These are phyloP conservation scores for Gobiocypris rarus DNA, from an alignment of 2,113 vertebrate species.

Conservation along the genomic window DNA sequence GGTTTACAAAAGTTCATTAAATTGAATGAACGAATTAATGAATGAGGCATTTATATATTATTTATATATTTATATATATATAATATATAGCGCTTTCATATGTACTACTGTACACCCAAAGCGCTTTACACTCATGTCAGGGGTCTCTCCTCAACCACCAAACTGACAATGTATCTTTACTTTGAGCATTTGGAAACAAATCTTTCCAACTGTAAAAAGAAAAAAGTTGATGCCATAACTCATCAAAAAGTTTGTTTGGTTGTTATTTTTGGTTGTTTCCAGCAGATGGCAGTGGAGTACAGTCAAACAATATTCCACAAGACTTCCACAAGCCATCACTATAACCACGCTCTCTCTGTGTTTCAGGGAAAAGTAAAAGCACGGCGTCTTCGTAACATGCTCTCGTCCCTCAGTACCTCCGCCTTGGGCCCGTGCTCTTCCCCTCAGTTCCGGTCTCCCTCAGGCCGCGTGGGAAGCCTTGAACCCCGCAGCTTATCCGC, in stretches of 20 bases:
- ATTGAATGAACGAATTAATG: no score
- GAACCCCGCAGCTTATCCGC: constrained; percentile 71
- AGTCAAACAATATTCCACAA: neutral
- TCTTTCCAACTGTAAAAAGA: no score
- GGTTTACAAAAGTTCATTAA: neutral
- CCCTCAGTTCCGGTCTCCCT: constrained; percentile 77
- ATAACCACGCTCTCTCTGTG: neutral
- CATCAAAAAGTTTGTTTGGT: neutral
- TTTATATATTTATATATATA: no score
- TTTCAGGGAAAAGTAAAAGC: constrained; percentile 86
- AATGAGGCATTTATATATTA: no score
- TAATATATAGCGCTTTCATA: no score
- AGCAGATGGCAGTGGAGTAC: constrained; percentile 63
- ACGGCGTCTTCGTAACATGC: constrained; percentile 84
- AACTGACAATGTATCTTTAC: neutral
- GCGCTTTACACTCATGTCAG: no score
- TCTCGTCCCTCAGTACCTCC: constrained; percentile 78
- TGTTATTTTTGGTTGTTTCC: constrained; percentile 35
- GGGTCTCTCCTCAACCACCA: no score
- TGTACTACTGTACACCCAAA: no score
- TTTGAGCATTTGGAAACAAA: no score
- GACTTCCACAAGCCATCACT: neutral
- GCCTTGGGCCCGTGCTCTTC: constrained; percentile 83
- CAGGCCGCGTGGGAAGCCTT: constrained; percentile 78
- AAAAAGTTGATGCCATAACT: no score